Base-by-base conservation (phyloP, 1,140 invertebrate genomes). In the Drosophila biarmipes region DNA sequence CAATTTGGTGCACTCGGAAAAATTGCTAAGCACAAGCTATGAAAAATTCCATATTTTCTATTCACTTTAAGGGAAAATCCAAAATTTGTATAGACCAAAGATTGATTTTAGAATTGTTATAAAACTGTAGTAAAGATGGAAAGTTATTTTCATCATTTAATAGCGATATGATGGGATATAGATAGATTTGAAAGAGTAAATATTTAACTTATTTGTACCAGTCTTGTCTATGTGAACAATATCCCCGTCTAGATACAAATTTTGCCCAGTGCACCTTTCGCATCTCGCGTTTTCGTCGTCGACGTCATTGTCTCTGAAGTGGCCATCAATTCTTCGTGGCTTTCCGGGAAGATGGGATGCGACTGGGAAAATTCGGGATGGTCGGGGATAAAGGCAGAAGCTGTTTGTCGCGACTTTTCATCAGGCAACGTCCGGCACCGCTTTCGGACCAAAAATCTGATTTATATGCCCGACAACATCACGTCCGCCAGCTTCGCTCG, bases 341-440 rank as follows among this genome's bases (percentile, higher is more conserved):
- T 77, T 76, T 62, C n/a, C 72, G 51, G 35, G 11, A 63, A 66
- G 61, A 68, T 40, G 27, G 19, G 19, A 21, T 21, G 38, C 6
- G 24, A 43, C 19, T 31, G 51, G 48, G 37, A n/a, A 35, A 38
- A 29, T 38, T 38, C 27, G 56, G 31, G 12, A 19, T 37, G 43
- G 27, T 14, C 48, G 38, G 45, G n/a, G n/a, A 21, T 24, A 73
- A 58, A 49, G 62, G 46, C 77, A 68, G 80, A 72, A 77, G 80
- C 78, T 85, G 85, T 85, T 85, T 85, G 80, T 85, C 80, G 80
- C 80, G 80, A 81, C 78, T 81, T 81, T 81, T 81, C 79, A 81
- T 81, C 78, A 81, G 52, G 29, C 56, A 73, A 45, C 61, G 63
- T 69, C 67, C 67, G 67, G 63, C 67, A 69, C 19, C 67, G 67